Percentiles rank a stretch among this genome's conserved stretches.
phyloP scores from a whole-genome alignment of 92 coral and sea anemone species.

The Meandrina meandrites region DNA sequence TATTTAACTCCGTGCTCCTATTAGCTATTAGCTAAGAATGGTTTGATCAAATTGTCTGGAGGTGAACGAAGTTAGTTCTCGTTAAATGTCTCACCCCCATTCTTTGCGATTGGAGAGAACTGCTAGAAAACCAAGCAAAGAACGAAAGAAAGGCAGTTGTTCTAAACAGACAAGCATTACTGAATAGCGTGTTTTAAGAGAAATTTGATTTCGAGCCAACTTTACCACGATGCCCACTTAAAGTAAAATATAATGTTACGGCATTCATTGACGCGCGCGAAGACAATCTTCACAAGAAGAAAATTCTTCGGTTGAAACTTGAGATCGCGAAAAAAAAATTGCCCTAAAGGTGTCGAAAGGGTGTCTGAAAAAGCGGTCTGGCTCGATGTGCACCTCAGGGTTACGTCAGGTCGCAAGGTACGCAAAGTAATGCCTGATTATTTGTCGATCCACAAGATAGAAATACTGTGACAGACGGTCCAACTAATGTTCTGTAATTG shows the following conservation, averaged over 20 bases:
- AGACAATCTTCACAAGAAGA: conserved; percentile 13
- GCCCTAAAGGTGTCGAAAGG: neutral
- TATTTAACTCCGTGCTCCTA: neutral
- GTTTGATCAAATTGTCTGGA: neutral
- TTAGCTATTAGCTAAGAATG: neutral
- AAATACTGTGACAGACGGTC: neutral
- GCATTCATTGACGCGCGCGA: neutral
- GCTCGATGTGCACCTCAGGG: neutral
- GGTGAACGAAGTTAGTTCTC: neutral
- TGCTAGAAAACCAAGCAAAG: neutral
- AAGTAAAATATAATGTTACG: conserved; percentile 25
- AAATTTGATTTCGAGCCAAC: conserved; percentile 26
- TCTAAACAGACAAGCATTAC: conserved; percentile 1
- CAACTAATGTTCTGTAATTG: neutral
- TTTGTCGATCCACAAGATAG: neutral
- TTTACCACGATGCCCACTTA: neutral
- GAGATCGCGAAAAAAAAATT: conserved; percentile 6
- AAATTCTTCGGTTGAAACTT: neutral
- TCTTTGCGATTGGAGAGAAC: neutral
- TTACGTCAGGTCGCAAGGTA: neutral
- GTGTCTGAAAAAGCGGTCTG: neutral
- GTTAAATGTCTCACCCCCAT: neutral
- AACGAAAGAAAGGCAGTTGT: too few relatives aligned
- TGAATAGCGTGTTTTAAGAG: neutral
- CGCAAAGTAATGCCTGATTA: neutral